phyloP scores from a whole-genome alignment of 2,797 vertebrate species.

The Tragelaphus eurycerus region DNA sequence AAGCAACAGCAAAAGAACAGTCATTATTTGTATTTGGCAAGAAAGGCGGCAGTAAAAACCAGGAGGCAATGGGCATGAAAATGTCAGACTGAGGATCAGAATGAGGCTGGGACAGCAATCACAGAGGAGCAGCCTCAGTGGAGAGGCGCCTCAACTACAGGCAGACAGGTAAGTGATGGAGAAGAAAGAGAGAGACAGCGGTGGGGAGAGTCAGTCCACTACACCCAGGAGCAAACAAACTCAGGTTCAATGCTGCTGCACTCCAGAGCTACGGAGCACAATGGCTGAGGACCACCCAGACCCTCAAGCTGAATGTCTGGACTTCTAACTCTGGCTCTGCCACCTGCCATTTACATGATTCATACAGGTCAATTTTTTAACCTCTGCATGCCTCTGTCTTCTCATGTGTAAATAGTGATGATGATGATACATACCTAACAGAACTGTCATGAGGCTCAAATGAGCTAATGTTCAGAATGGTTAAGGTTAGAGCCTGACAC shows the following conservation, averaged over 20 bases:
- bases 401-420: background rate
- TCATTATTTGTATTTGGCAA: constrained; percentile 71
- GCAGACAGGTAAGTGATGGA: background rate
- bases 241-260: background rate
- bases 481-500: background rate
- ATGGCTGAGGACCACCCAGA: background rate
- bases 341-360: background rate
- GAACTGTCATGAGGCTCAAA: background rate
- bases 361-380: background rate
- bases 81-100: constrained; percentile 26
- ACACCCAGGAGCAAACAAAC: background rate
- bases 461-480: background rate
- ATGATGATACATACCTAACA: background rate
- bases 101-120: background rate
- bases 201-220: background rate
- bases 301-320: background rate
- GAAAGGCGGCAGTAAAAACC: constrained; percentile 45
- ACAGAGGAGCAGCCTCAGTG: background rate
- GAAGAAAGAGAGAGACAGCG: background rate
- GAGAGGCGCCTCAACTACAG: background rate
- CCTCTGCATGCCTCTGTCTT: background rate
- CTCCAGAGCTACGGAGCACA: rapidly evolving
- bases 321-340: background rate
- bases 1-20: constrained; percentile 71
- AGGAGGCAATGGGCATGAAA: constrained; percentile 31